These are phyloP conservation scores for Cavia porcellus DNA, from an alignment of 2,113 vertebrate species.

Conservation along the genomic window DNA sequence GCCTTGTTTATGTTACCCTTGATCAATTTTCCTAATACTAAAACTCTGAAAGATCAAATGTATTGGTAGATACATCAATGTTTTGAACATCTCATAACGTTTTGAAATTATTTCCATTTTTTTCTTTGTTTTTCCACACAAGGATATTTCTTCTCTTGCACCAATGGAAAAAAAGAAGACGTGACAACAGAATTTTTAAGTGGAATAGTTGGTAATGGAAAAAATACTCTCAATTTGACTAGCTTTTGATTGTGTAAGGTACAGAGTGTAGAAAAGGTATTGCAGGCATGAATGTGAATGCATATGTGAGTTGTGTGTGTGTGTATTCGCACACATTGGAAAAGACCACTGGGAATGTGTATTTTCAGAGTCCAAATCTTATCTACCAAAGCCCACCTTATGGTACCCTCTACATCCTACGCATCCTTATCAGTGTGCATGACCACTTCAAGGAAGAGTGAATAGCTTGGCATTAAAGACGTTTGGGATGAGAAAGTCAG, in stretches of 20 bases:
- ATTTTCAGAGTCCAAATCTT: background rate
- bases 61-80: background rate
- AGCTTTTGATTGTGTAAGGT: background rate
- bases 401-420: background rate
- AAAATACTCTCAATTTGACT: background rate
- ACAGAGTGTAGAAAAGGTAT: background rate
- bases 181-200: background rate
- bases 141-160: background rate
- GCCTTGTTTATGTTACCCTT: background rate
- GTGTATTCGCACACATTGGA: too few relatives aligned
- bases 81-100: background rate
- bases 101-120: slow-evolving; percentile 19
- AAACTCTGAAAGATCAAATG: slow-evolving; percentile 35
- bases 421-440: background rate
- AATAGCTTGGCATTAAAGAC: background rate
- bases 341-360: background rate
- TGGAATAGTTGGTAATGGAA: background rate
- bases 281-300: background rate
- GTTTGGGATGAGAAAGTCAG: background rate
- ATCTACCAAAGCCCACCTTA: background rate
- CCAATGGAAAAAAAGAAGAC: background rate
- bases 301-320: too few relatives aligned
- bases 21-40: slow-evolving; percentile 1
- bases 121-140: background rate
- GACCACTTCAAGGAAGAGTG: slow-evolving; percentile 10